Evolutionary conservation across 2,113 vertebrate species (phyloP), one percentile per base, ranked within the genome.

Genomic region (Bambusicola thoracicus): DNA sequence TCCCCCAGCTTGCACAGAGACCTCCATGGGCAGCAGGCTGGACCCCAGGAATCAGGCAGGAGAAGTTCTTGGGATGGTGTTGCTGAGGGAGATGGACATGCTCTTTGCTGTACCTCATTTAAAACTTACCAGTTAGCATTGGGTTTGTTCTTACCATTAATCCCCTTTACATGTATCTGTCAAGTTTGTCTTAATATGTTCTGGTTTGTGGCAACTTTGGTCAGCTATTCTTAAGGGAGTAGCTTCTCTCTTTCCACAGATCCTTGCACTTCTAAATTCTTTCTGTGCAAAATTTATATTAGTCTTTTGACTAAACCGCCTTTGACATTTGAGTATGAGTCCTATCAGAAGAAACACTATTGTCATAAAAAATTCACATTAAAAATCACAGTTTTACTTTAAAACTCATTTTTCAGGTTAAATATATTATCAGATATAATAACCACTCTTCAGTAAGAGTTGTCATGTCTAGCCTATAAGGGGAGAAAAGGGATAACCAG

Each of bases 171-270:
- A 30, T 22, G 3, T 40, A 2, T 73, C 10, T 32, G 27, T 7
- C 43, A 65, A 10, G 6, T 65, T 73, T 81, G 8, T 59, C 69
- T 81, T 53, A 61, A 3, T 4, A 1, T 22, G 3, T 62, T 80
- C 38, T 55, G 19, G 2, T 81, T 59, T 73, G 17, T 73, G 43
- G 8, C 6, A 59, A 13, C 27, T 84, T 84, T 53, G 22, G 40
- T 58, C 16, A 44, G 12, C 29, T 49, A 11, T 2, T 11, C 16
- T 67, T 29, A 73, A 22, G 68, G 22, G 2, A 73, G 12, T 24
- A 87, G 17, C 48, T 22, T 73, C 0, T 0, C 0, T 38, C 6
- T 27, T 76, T 62, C 27, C 6, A 27, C 5, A 25, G 12, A 53
- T 46, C 5, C 4, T 86, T 83, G 32, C 4, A 59, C 10, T 79